These are phyloP conservation scores for Cyclina sinensis DNA, from an alignment of 1,140 invertebrate genomes.

Conservation along the genomic window DNA sequence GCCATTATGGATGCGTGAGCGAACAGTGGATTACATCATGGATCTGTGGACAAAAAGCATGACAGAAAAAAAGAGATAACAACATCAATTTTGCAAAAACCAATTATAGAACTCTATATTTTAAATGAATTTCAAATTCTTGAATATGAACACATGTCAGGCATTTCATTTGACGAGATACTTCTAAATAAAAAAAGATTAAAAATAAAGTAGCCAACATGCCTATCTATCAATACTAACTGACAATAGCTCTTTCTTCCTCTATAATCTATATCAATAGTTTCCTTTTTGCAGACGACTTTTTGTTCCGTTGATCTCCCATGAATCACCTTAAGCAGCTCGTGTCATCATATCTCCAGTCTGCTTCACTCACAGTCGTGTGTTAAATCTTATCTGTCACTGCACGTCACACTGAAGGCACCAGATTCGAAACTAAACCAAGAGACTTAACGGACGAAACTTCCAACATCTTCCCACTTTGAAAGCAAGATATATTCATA, in stretches of 20 bases:
- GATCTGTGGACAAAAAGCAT: not conserved
- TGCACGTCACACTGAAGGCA: not conserved
- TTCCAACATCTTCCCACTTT: not conserved
- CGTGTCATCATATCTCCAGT: too few species aligned
- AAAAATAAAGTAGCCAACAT: too few species aligned
- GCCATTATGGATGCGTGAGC: not conserved
- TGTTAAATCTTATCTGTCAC: not conserved
- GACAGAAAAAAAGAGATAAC: not conserved
- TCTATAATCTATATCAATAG: not conserved
- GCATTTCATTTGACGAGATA: too few species aligned
- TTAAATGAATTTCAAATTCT: too few species aligned
- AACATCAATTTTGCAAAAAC: too few species aligned
- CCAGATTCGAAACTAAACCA: conserved; percentile 3
- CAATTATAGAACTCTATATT: too few species aligned
- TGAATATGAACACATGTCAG: too few species aligned
- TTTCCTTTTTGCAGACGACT: not conserved
- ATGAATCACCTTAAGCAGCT: not conserved
- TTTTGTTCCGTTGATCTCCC: not conserved
- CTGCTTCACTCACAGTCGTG: not conserved
- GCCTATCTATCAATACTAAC: too few species aligned
- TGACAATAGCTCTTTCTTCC: not conserved
- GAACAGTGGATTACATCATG: not conserved
- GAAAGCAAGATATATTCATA: not conserved
- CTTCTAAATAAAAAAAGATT: too few species aligned
- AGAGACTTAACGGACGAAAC: conserved; percentile 9